Base-by-base conservation (phyloP, 30 jellyfish, hydroid and myxozoan genomes). In the Aurelia aurita complex sp. Pacific region DNA sequence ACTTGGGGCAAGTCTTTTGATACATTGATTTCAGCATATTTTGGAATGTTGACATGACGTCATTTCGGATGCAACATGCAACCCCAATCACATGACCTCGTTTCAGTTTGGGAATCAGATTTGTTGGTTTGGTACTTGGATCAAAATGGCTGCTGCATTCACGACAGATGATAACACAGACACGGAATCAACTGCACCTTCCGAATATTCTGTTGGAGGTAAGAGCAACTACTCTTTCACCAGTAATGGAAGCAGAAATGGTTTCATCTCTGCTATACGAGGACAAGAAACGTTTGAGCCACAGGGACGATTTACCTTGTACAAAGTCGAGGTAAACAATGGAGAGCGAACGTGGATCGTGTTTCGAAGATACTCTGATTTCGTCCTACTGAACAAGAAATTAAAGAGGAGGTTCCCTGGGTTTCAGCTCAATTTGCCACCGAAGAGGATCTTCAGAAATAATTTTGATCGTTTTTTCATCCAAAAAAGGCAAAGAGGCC, bases 301-400 rank as follows among this genome's bases (percentile, higher is more conserved):
- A 5, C 80, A 96, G n/a, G 97, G 81, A 43, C 88, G 90, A 34
- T 92, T 79, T 53, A 85, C 98, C 4, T 86, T 92, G 64, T 92
- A 62, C 85, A 92, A 92, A 82, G 86, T 92, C 9, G 89, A 86
- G 38, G 98, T 92, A 64, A 74, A 76, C 81, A 77, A 90, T 61
- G 92, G 94, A 33, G 90, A 63, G 71, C 71, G 89, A 10, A 38
- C 89, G 3, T 92, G 98, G 98, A 75, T 85, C 69, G 98, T 92
- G 14, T 86, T 68, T 82, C 96, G 94, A 14, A 62, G 98, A 14
- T 92, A 78, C 69, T 92, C 98, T n/a, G 98, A 92, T 71, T 92
- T 92, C 65, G 98, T 92, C 23, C 83, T 74, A 53, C 79, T 92
- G 51, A 86, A 92, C 77, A 86, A 86, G 71, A 82, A 92, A 52